Evolutionary conservation across 2,888 invertebrate genomes (phyloP).

Genomic region (Xylocampa areola): DNA sequence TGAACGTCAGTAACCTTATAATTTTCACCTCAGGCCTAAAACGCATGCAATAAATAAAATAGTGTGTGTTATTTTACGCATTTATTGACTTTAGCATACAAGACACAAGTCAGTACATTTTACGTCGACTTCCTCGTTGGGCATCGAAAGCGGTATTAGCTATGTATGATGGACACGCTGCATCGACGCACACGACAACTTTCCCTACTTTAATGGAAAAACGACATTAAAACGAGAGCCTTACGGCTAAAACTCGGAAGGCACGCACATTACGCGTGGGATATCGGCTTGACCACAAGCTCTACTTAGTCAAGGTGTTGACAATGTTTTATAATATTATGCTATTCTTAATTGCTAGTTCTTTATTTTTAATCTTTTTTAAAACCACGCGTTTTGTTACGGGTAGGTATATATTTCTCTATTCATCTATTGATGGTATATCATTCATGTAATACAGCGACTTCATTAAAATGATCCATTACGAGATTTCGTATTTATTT

Average conservation of each 20-base stretch:
- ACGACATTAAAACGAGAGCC: conserved; percentile 77
- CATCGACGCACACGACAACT: conserved; percentile 79
- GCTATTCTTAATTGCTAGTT: conserved; percentile 25
- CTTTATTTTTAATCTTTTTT: too few species aligned
- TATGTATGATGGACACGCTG: conserved; percentile 82
- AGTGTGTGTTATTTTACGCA: conserved; percentile 35
- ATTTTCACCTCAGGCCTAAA: conserved; percentile 12
- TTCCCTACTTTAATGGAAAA: conserved; percentile 87
- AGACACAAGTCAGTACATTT: conserved; percentile 57
- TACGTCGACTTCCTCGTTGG: conserved; percentile 79
- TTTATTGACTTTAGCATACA: conserved; percentile 51
- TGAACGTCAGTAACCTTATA: conserved; percentile 10
- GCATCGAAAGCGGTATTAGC: conserved; percentile 85
- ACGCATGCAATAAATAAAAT: conserved; percentile 30
- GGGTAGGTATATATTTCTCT: too few species aligned
- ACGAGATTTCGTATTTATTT: conserved; percentile 64
- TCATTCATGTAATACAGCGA: conserved; percentile 21
- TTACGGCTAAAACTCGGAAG: conserved; percentile 78
- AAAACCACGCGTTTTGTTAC: too few species aligned
- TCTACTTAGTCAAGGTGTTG: conserved; percentile 60
- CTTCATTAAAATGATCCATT: conserved; percentile 41
- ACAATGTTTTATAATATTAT: conserved; percentile 60
- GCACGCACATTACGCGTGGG: conserved; percentile 66
- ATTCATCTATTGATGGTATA: conserved; percentile 8
- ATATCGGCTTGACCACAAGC: conserved; percentile 69